phyloP scores from a whole-genome alignment of 2,113 vertebrate species.

The Tragulus kanchil region DNA sequence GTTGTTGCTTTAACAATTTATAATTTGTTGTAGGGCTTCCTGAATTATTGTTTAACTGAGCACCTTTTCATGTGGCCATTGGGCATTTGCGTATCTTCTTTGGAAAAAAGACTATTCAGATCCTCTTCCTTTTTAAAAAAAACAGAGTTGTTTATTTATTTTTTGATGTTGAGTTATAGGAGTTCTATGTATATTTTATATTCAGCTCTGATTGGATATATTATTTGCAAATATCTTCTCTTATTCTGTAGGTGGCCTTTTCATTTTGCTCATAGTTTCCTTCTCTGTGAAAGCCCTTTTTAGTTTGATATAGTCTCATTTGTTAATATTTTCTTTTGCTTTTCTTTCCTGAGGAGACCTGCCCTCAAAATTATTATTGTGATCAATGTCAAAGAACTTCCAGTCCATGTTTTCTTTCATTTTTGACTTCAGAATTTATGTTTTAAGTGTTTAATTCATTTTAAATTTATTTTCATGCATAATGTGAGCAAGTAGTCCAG shows the following conservation, averaged over 20 bases:
- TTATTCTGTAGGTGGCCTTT: not conserved
- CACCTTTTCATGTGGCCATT: not conserved
- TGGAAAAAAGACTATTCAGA: not conserved
- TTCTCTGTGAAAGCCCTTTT: not conserved
- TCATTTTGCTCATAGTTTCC: not conserved
- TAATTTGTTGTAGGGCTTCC: not conserved
- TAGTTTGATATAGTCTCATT: not conserved
- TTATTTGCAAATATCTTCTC: not conserved
- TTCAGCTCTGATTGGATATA: not conserved
- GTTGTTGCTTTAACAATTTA: conserved; percentile 63
- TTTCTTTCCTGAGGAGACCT: not conserved
- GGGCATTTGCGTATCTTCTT: not conserved
- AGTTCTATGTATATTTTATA: not conserved
- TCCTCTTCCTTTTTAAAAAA: too few species aligned
- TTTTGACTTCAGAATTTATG: not conserved
- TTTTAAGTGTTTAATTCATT: not conserved
- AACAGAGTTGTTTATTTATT: too few species aligned
- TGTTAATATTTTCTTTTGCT: not conserved
- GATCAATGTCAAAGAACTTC: not conserved
- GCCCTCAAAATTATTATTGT: not conserved
- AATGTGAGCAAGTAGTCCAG: not conserved
- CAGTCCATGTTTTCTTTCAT: not conserved
- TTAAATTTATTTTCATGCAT: not conserved
- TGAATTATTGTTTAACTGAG: too few species aligned
- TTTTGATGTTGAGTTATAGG: not conserved